Percentiles rank a stretch among this genome's conserved stretches.
Evolutionary conservation across 2,888 invertebrate genomes (phyloP).

Genomic region (Drosophila kuntzei): DNA sequence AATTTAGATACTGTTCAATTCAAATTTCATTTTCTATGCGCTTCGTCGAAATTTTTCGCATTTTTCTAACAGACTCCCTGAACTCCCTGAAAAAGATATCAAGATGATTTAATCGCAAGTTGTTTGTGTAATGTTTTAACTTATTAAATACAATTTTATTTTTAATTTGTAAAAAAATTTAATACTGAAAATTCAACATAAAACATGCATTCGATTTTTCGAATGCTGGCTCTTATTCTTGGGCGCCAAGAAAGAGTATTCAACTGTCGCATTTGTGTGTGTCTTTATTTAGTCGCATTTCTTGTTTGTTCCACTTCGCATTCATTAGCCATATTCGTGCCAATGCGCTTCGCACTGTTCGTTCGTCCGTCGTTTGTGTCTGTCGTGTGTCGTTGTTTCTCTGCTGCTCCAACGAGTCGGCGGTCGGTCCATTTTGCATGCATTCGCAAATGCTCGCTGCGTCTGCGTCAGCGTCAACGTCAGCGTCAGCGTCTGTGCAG

Average conservation of each 20-base stretch:
- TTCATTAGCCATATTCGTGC: conserved; percentile 71
- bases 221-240: too few species aligned
- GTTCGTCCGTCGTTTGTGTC: conserved; percentile 4
- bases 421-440: conserved; percentile 47
- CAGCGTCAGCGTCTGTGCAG: conserved; percentile 21
- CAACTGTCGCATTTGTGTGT: conserved; percentile 5
- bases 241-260: conserved; percentile 35
- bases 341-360: conserved; percentile 48
- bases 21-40: too few species aligned
- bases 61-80: too few species aligned
- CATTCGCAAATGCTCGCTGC: conserved; percentile 36
- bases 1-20: too few species aligned
- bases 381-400: conserved; percentile 17
- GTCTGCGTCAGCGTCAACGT: conserved; percentile 30
- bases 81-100: too few species aligned
- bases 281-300: conserved; percentile 29
- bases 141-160: too few species aligned
- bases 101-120: too few species aligned
- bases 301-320: conserved; percentile 64
- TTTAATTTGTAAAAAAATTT: too few species aligned
- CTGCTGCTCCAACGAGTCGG: conserved; percentile 3
- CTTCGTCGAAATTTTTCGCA: too few species aligned
- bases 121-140: too few species aligned
- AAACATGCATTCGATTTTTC: too few species aligned
- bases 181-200: too few species aligned